These are phyloP conservation scores for Lerista edwardsae DNA, from an alignment of 2,797 vertebrate genomes.

Conservation along the genomic window DNA sequence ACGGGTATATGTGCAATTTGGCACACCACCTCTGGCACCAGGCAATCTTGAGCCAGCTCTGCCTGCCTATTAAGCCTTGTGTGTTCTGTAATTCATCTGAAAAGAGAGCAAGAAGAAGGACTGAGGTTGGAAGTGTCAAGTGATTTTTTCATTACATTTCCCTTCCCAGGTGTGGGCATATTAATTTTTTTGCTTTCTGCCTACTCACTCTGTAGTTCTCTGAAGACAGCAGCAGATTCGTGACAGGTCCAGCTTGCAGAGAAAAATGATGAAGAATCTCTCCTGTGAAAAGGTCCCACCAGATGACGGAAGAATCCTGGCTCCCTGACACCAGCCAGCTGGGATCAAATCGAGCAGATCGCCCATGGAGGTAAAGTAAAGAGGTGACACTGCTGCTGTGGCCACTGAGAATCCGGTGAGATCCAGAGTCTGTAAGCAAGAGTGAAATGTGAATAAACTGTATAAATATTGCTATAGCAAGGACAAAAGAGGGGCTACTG, in stretches of 20 bases:
- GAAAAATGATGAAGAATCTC: constrained; percentile 73
- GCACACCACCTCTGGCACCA: no score
- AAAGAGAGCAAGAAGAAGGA: no score
- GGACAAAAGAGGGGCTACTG: no score
- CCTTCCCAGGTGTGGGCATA: no score
- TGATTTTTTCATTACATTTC: no score
- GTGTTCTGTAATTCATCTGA: no score
- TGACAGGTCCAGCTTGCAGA: constrained; percentile 77
- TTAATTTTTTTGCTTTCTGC: background rate
- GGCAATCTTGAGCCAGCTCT: no score
- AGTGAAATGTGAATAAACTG: no score
- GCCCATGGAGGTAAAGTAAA: constrained; percentile 77
- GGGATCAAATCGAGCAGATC: constrained; percentile 75
- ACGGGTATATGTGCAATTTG: no score
- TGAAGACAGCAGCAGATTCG: constrained; percentile 69
- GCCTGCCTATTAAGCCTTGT: no score
- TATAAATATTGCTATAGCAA: no score
- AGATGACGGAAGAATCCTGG: constrained; percentile 75
- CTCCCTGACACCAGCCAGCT: constrained; percentile 82
- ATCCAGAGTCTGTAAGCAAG: constrained; percentile 67
- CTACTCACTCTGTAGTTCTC: constrained; percentile 77
- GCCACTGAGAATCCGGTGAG: constrained; percentile 72
- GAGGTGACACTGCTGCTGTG: constrained; percentile 75
- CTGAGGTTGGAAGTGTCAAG: no score
- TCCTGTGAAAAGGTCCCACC: constrained; percentile 80